Evolutionary conservation across 2,888 invertebrate genomes (phyloP).

Genomic region (Cepaea hortensis): DNA sequence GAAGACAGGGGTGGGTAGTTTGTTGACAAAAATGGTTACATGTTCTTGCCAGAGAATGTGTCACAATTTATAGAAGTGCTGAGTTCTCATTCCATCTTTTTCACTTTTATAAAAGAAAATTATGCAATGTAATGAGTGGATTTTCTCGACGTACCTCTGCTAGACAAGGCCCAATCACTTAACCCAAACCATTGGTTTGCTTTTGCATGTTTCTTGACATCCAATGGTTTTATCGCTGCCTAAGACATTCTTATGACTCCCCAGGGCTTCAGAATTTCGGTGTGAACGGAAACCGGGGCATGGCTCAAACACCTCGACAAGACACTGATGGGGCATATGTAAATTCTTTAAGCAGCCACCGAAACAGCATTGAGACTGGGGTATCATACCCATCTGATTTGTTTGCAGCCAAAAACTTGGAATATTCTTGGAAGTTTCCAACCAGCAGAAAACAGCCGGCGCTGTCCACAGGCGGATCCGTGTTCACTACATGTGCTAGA

Average conservation of each 20-base stretch:
- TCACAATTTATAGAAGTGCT: too few species aligned
- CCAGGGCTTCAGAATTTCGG: conserved; percentile 26
- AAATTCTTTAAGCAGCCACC: conserved; percentile 10
- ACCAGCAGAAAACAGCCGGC: neutral
- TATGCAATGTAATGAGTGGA: neutral
- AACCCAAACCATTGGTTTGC: neutral
- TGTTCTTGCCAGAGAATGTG: too few species aligned
- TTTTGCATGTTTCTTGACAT: conserved; percentile 33
- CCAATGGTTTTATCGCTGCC: neutral
- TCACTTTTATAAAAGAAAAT: too few species aligned
- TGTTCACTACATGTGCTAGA: conserved; percentile 43
- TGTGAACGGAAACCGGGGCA: conserved; percentile 9
- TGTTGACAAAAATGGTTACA: too few species aligned
- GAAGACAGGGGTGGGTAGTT: too few species aligned
- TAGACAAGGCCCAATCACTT: conserved; percentile 19
- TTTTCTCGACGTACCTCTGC: conserved; percentile 13
- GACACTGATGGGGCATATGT: neutral
- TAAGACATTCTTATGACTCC: conserved; percentile 40
- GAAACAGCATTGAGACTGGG: conserved; percentile 12
- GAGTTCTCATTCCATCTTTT: too few species aligned
- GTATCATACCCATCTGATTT: conserved; percentile 23
- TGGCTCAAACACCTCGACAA: conserved; percentile 8
- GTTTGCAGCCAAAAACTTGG: neutral
- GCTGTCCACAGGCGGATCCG: conserved; percentile 28
- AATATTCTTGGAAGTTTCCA: neutral